These are phyloP conservation scores for Nomia melanderi DNA, from an alignment of 1,140 invertebrate genomes.

Conservation along the genomic window DNA sequence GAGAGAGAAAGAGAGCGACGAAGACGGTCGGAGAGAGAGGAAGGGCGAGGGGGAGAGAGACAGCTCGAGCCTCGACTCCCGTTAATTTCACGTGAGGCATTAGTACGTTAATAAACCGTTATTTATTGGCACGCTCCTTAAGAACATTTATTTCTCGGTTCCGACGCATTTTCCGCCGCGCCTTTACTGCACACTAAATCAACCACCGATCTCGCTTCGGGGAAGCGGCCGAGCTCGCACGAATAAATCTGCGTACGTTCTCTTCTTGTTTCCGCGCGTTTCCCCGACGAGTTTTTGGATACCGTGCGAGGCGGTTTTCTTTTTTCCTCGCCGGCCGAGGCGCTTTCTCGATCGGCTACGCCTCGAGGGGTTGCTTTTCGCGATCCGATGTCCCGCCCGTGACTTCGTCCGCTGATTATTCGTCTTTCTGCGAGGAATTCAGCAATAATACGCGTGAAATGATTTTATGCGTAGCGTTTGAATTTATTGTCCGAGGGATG, in stretches of 20 bases:
- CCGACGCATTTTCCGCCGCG: slow-evolving; percentile 44
- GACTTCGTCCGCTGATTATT: no score
- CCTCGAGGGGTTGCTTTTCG: no score
- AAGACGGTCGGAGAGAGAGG: no score
- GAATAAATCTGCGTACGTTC: slow-evolving; percentile 38
- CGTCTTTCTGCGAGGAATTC: no score
- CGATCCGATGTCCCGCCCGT: no score
- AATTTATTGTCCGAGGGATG: no score
- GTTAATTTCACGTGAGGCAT: slow-evolving; percentile 71
- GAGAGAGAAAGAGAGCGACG: no score
- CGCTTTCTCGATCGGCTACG: neutral
- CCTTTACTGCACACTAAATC: slow-evolving; percentile 52
- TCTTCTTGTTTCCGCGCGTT: neutral
- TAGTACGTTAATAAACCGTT: slow-evolving; percentile 72
- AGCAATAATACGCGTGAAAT: no score
- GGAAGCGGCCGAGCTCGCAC: slow-evolving; percentile 16
- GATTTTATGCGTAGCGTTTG: no score
- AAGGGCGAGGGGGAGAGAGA: no score
- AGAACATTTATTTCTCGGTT: slow-evolving; percentile 55
- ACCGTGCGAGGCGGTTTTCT: neutral
- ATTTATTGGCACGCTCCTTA: slow-evolving; percentile 66
- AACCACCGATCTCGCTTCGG: slow-evolving; percentile 26
- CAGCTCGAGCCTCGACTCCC: slow-evolving; percentile 30
- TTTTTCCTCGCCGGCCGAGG: neutral
- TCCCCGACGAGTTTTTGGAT: neutral